phyloP scores from a whole-genome alignment of 1,140 invertebrate genomes.

The Drosophila rufa region DNA sequence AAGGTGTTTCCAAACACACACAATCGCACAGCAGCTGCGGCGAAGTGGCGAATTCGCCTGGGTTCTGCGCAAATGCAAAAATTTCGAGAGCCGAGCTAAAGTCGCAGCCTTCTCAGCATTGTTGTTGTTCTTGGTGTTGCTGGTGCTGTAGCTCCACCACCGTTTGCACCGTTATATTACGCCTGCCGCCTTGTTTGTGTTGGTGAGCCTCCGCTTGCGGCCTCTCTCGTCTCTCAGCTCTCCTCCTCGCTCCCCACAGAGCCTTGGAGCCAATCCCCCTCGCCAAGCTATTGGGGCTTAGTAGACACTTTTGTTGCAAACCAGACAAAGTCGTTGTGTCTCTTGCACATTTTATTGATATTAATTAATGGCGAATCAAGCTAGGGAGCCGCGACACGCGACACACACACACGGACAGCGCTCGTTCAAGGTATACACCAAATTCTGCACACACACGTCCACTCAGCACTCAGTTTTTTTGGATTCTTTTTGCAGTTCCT shows the following conservation, averaged over 20 bases:
- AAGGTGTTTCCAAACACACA: conserved; percentile 80
- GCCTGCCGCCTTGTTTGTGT: conserved; percentile 55
- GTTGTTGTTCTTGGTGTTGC: conserved; percentile 26
- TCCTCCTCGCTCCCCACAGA: conserved; percentile 10
- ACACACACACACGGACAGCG: conserved; percentile 29
- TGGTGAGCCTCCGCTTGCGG: conserved; percentile 42
- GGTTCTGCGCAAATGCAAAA: conserved; percentile 74
- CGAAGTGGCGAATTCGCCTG: conserved; percentile 59
- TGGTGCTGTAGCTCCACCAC: conserved; percentile 63
- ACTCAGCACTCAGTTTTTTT: conserved; percentile 18
- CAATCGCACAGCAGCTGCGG: conserved; percentile 34
- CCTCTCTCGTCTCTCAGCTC: conserved; percentile 27
- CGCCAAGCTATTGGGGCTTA: conserved; percentile 81
- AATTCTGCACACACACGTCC: conserved; percentile 55
- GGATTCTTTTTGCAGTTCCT: conserved; percentile 31
- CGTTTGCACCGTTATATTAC: conserved; percentile 57
- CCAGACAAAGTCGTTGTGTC: conserved; percentile 68
- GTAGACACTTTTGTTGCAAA: conserved; percentile 75
- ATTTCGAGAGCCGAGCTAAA: conserved; percentile 44
- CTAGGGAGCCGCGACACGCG: conserved; percentile 13
- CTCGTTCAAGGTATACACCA: conserved; percentile 56
- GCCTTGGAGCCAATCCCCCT: conserved; percentile 60
- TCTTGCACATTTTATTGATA: conserved; percentile 57
- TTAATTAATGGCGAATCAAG: conserved; percentile 52
- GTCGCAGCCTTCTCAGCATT: conserved; percentile 31